These are phyloP conservation scores for Pelmatolapia mariae DNA, from an alignment of 2,113 vertebrate species.

Conservation along the genomic window DNA sequence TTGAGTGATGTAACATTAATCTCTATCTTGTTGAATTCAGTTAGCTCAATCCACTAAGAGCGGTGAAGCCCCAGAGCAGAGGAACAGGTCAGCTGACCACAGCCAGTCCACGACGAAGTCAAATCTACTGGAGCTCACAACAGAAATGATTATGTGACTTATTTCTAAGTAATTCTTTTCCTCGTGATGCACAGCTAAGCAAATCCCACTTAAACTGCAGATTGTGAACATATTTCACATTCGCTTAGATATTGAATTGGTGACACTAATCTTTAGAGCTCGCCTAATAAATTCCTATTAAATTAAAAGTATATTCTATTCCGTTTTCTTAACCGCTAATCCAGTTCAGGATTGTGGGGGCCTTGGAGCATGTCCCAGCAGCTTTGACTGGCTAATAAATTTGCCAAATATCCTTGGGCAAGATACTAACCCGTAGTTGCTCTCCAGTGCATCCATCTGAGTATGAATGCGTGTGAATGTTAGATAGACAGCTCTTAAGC, in stretches of 20 bases:
- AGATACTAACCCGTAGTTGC: background rate
- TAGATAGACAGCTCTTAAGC: background rate
- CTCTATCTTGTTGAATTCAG: background rate
- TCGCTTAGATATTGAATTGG: background rate
- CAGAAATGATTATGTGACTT: background rate
- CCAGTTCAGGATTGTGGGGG: background rate
- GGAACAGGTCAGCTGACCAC: background rate
- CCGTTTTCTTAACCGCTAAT: background rate
- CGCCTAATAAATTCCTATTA: background rate
- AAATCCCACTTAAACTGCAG: background rate
- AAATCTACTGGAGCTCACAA: background rate
- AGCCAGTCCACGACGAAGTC: background rate
- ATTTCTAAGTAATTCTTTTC: background rate
- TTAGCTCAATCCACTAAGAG: background rate
- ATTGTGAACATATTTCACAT: background rate
- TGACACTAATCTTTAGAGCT: background rate
- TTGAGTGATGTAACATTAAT: background rate
- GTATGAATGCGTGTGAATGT: background rate
- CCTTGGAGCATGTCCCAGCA: background rate
- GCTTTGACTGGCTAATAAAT: background rate
- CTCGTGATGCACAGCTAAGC: background rate
- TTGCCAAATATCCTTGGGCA: background rate
- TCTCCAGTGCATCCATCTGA: background rate
- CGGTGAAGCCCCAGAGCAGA: background rate
- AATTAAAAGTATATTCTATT: background rate